Base-by-base conservation (phyloP, 1,140 invertebrate species). In the Hylyphantes graminicola region DNA sequence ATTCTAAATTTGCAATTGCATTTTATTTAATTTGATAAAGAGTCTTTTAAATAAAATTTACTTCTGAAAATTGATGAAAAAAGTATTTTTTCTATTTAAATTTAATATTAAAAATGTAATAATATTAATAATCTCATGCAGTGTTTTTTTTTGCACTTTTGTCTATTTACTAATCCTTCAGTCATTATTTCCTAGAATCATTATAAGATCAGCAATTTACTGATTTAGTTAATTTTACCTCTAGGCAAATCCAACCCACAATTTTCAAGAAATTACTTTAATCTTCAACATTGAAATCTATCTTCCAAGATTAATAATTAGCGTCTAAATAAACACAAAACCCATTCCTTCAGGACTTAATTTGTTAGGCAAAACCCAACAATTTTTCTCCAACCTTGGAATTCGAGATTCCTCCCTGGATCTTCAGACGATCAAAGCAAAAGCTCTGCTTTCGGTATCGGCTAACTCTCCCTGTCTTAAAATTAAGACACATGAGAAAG, bases 401-500 rank as follows among this genome's bases (percentile, higher is more conserved):
- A 35, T 35, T 35, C 35, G 35, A 35, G 35, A 35, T 35, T 35
- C 35, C 35, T 35, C 35, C 2, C 57, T 61, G 6, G 57, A 61
- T 61, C 17, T 61, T 17, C 57, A 15, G 17, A 12, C 57, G 12
- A 17, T 17, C 12, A 61, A 17, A 61, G 57, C 12, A 61, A 61
- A 17, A 61, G 17, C 57, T 61, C 12, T 12, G 19, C 68, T 50
- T 13, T 15, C 17, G 15, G 50, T 81, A 81, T 81, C 79, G 79
- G 73, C 68, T 68, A 48, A 51, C 50, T 51, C 54, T 55, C 21
- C 35, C 53, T 35, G 67, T 73, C 54, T 81, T 81, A 81, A 81
- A 81, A 81, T 81, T 70, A 81, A 81, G 79, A 81, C 73, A 72
- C 79, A 81, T 59, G 79, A 81, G 79, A 54, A 63, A 67, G 76